A percentile compares a stretch with the other conserved stretches of the same genome.
phyloP scores from a whole-genome alignment of 2,888 invertebrate species.

The Athalia circularis region DNA sequence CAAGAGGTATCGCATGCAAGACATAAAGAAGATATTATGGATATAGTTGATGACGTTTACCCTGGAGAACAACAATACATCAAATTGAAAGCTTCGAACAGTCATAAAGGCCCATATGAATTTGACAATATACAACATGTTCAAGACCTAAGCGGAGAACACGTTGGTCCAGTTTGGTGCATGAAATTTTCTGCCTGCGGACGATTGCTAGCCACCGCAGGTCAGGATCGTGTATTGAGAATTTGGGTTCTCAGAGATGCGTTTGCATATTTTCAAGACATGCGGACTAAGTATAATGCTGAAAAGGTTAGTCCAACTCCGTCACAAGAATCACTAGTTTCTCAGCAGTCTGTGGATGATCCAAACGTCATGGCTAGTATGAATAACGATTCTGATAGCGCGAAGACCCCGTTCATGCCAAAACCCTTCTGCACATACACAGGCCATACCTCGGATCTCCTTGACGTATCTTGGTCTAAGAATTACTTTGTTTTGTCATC shows the following conservation, averaged over 20 bases:
- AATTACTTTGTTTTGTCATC: slow-evolving; percentile 98
- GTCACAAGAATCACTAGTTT: slow-evolving; percentile 92
- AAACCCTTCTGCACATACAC: slow-evolving; percentile 94
- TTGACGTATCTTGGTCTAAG: slow-evolving; percentile 99
- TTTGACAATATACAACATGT: slow-evolving; percentile 94
- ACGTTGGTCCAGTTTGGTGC: slow-evolving; percentile 97
- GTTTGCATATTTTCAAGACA: slow-evolving; percentile 93
- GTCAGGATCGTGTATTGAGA: slow-evolving; percentile 94
- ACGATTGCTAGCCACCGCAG: slow-evolving; percentile 95
- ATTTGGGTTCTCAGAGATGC: slow-evolving; percentile 97
- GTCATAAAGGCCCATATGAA: slow-evolving; percentile 98
- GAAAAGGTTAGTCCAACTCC: slow-evolving; percentile 95
- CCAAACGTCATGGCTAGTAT: slow-evolving; percentile 77
- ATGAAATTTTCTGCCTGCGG: slow-evolving; percentile 99
- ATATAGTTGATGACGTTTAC: slow-evolving; percentile 88
- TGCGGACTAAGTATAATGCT: slow-evolving; percentile 95
- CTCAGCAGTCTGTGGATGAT: slow-evolving; percentile 83
- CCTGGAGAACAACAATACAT: slow-evolving; percentile 85
- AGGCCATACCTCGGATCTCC: slow-evolving; percentile 96
- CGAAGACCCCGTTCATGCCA: slow-evolving; percentile 86
- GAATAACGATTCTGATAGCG: slow-evolving; percentile 76
- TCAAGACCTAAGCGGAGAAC: slow-evolving; percentile 89
- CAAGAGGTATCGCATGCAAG: slow-evolving; percentile 92
- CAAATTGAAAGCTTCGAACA: slow-evolving; percentile 95
- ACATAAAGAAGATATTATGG: slow-evolving; percentile 90